A percentile compares a stretch with the other conserved stretches of the same genome.
Evolutionary conservation across 2,797 vertebrate species (phyloP).

Genomic region (Monodelphis domestica): DNA sequence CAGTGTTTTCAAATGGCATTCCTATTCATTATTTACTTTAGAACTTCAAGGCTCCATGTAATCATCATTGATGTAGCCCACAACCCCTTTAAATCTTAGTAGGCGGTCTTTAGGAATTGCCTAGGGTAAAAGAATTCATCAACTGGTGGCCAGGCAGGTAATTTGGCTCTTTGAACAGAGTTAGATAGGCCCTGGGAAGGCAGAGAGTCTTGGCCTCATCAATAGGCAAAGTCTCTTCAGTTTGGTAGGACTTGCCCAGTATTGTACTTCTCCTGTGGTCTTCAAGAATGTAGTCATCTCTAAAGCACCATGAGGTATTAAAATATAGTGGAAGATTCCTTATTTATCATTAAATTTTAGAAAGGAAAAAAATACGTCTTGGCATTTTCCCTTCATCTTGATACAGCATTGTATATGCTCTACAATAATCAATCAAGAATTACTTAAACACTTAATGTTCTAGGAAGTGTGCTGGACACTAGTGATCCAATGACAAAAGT

Average conservation of each 20-base stretch:
- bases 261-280: not conserved
- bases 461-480: not conserved
- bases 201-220: not conserved
- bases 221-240: not conserved
- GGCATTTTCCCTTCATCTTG: slow-evolving; percentile 18
- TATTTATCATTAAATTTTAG: slow-evolving; percentile 52
- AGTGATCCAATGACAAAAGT: not conserved
- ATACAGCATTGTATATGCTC: not conserved
- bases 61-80: not conserved
- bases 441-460: not conserved
- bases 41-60: not conserved
- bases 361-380: slow-evolving; percentile 1
- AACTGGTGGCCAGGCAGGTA: not conserved
- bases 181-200: not conserved
- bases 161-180: not conserved
- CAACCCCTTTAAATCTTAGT: not conserved
- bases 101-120: not conserved
- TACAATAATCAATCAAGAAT: too few species aligned
- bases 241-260: not conserved
- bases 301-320: not conserved
- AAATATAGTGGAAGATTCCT: not conserved
- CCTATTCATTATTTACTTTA: slow-evolving; percentile 53
- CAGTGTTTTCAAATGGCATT: slow-evolving; percentile 28
- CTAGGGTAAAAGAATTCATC: not conserved
- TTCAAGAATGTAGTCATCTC: not conserved